Evolutionary conservation across 2,888 invertebrate species (phyloP).

Genomic region (Adelognathus sp.): DNA sequence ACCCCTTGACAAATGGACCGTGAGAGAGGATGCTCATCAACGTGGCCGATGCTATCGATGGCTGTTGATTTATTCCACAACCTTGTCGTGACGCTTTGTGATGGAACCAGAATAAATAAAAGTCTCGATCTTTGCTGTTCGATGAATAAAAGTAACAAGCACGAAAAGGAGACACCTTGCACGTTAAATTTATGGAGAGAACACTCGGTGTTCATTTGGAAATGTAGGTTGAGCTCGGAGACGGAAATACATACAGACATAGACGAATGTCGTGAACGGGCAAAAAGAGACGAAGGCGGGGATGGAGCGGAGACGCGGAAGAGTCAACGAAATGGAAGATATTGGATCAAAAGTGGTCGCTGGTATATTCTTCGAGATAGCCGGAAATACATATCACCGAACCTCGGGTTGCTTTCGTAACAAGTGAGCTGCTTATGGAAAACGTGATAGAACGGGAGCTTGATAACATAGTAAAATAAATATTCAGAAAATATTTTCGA

Average conservation of each 20-base stretch:
- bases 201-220: background rate
- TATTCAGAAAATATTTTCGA: no score
- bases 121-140: background rate
- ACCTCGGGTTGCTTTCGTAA: background rate
- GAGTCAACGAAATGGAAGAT: constrained; percentile 23
- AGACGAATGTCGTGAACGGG: background rate
- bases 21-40: background rate
- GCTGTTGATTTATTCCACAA: constrained; percentile 3
- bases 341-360: constrained; percentile 16
- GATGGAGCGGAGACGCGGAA: background rate
- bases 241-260: background rate
- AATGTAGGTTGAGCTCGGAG: constrained; percentile 1
- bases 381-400: background rate
- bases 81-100: background rate
- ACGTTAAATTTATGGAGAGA: constrained; percentile 1
- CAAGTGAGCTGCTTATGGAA: background rate
- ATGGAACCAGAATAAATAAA: background rate
- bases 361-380: background rate
- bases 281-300: background rate
- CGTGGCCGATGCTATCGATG: constrained; percentile 5
- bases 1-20: constrained; percentile 26
- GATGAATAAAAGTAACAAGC: background rate
- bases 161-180: background rate
- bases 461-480: background rate
- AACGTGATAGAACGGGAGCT: background rate